Conservation (phyloP, 2,888 invertebrate genomes). For the Chirona hameri region DNA sequence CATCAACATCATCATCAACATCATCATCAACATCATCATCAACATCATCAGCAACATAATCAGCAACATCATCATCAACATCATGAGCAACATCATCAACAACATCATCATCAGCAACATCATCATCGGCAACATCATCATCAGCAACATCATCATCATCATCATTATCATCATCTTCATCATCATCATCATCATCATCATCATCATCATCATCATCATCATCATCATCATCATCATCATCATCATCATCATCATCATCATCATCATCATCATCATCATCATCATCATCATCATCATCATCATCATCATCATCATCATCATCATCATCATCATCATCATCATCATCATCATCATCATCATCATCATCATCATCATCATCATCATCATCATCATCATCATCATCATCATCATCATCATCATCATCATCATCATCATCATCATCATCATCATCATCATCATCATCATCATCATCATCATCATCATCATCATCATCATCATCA, state of each 20-base stretch:
- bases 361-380: slow-evolving; percentile 10
- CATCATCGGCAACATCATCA: too few species aligned
- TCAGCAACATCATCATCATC: too few species aligned
- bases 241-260: slow-evolving; percentile 22
- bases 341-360: slow-evolving; percentile 22
- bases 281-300: slow-evolving; percentile 22
- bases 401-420: slow-evolving; percentile 22
- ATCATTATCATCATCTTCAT: too few species aligned
- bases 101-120: too few species aligned
- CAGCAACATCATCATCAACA: too few species aligned
- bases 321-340: slow-evolving; percentile 8
- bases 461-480: not conserved
- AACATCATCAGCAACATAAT: too few species aligned
- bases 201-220: slow-evolving; percentile 2
- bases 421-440: slow-evolving; percentile 2
- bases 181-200: not conserved
- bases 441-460: slow-evolving; percentile 6
- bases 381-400: slow-evolving; percentile 22
- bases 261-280: slow-evolving; percentile 11
- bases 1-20: slow-evolving; percentile 9
- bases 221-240: slow-evolving; percentile 22
- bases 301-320: too few species aligned
- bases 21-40: too few species aligned
- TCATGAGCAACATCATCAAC: too few species aligned
- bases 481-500: slow-evolving; percentile 22